A percentile compares a stretch with the other conserved stretches of the same genome.
Evolutionary conservation across 2,113 vertebrate species (phyloP).

Genomic region (Cryptoleucopteryx plumbea): DNA sequence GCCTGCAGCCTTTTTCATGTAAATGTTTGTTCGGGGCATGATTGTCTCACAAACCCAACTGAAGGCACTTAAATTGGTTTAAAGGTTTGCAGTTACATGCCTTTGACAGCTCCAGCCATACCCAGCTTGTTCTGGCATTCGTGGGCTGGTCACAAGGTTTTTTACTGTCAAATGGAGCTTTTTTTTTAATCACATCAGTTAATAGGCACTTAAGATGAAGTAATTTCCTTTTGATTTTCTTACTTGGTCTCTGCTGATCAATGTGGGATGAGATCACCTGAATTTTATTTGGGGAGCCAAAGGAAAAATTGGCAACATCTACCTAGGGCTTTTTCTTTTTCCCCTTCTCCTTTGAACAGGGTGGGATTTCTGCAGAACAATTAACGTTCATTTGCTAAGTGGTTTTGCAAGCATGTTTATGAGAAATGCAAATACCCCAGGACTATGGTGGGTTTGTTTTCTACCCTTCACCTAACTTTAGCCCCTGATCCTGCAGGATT

Average conservation of each 20-base stretch:
- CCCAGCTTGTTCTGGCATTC: not conserved
- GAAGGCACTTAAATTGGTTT: not conserved
- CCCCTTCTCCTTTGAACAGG: not conserved
- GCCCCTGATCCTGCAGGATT: not conserved
- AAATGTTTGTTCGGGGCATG: not conserved
- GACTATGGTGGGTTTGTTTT: not conserved
- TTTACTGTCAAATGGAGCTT: not conserved
- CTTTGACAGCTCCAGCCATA: not conserved
- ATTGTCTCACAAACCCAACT: not conserved
- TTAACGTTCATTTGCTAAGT: not conserved
- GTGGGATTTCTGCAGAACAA: not conserved
- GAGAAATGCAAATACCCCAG: not conserved
- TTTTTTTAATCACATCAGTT: not conserved
- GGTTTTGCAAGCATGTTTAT: not conserved
- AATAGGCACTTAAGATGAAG: not conserved
- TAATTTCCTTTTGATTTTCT: constrained; percentile 40
- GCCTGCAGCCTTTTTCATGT: not conserved
- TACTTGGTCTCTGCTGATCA: not conserved
- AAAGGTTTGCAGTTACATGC: not conserved
- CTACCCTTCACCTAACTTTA: not conserved
- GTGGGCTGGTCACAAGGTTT: not conserved
- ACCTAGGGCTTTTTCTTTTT: not conserved
- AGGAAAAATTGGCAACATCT: not conserved
- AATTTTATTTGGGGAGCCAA: not conserved
- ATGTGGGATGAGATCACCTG: not conserved